Evolutionary conservation across 2,888 invertebrate genomes (phyloP), one percentile per base, ranked within the genome.

Genomic region (Cataglyphis cursor): DNA sequence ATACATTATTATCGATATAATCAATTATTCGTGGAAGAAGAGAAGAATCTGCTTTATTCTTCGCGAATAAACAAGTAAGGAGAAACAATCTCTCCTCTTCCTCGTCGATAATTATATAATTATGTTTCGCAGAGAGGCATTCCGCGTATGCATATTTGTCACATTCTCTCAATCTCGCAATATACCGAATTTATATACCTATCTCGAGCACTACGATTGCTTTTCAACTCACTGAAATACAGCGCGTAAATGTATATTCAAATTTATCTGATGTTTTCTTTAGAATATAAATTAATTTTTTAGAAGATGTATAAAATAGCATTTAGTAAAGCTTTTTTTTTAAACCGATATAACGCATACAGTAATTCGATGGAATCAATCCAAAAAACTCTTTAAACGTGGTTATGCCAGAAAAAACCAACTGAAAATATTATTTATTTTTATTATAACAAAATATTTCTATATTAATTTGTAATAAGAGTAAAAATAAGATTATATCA

Each of bases 81-180:
- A 68, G n/a, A 70, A 73, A 73, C 62, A 51, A 44, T 84, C 75
- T 75, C 64, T 83, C 61, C 65, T 57, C 28, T 68, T 74, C 68
- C 74, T 57, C 48, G 24, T 18, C 66, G 54, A 57, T 62, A 62
- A 66, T 81, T 76, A 74, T 51, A 51, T 72, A 75, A 65, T 81
- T 80, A 78, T 84, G 48, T 84, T 84, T 84, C 78, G 70, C 80
- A 84, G 68, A 88, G 82, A 85, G 83, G 84, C 85, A 86, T 83
- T 84, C 85, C 84, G n/a, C n/a, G 82, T 83, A 87, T 89, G 82
- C 83, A 83, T 73, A 75, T 75, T 87, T 54, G 61, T 82, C 38
- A 31, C 68, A 84, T 70, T 78, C 61, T 66, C 57, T 66, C 57
- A 61, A 66, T 83, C 66, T 59, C 72, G 24, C 59, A 28, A 59